Base-by-base conservation (phyloP, 2,888 invertebrate genomes). In the Melanostoma mellinum region DNA sequence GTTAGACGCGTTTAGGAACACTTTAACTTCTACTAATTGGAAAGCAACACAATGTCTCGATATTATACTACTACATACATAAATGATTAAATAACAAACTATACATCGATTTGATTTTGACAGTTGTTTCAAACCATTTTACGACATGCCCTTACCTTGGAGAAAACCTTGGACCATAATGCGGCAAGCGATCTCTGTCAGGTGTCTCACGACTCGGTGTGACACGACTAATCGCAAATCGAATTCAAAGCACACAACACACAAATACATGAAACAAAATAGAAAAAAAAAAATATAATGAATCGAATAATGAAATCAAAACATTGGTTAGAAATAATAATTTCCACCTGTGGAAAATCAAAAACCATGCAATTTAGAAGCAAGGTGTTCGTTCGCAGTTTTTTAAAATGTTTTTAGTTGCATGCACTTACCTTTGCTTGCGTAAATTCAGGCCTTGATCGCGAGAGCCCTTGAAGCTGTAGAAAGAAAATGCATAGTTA, bases 121-220 rank as follows among this genome's bases (percentile, higher is more conserved):
- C 6, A n/a, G 30, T n/a, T 42, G 0, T 42, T 58, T 10, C 10
- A 63, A 44, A 48, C 56, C 53, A 55, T 30, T 71, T 65, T 30
- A 40, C 55, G 35, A 58, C 77, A 77, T 77, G 82, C 69, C 46
- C 89, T 90, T 91, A 91, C 91, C 91, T 91, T 86, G 96, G 94
- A 92, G 96, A 95, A 94, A 97, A 97, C 91, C 97, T 93, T 87
- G 97, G 97, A 88, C 97, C 97, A 92, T 96, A 95, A 93, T 97
- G 97, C 87, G 97, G 97, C 92, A 96, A 94, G 88, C 92, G 91
- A 91, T 94, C 94, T 89, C 95, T 93, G 91, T 96, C 96, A 86
- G 97, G 96, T 88, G 96, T 95, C 92, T 97, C 97, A 86, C 91
- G 90, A 89, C 95, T 96, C 87, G 97, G 97, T 92, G 97, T 97